Evolutionary conservation across 1,140 invertebrate species (phyloP), one percentile per base, ranked within the genome.

Genomic region (Nilaparvata lugens): DNA sequence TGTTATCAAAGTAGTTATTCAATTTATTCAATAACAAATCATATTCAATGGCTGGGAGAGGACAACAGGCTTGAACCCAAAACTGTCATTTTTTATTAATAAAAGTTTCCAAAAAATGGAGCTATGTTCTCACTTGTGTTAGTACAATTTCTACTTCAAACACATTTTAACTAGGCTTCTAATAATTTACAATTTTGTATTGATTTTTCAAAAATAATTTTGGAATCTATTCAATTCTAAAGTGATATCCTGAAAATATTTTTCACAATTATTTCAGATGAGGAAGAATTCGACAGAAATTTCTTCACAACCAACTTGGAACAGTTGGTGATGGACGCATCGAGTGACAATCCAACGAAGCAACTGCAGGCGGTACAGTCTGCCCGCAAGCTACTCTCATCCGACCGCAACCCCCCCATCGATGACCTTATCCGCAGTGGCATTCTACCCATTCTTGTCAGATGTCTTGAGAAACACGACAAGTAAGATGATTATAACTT

Each of bases 391-490:
- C 78, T 99, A 56, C 78, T 99, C 4, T 98, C 95, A 2, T 95
- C 92, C 43, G 95, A 99, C 76, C 85, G 92, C 66, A 98, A 98
- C 80, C 97, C 97, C 66, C 97, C 97, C n/a, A 99, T 99, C 70
- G 93, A 99, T 81, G 87, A 89, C 61, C 79, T 99, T 54, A 98
- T 99, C 66, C 76, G 85, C 23, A 90, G 90, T 75, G 93, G 92
- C 52, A 95, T 99, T 72, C 81, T 99, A 62, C 95, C 95, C 52
- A 87, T 94, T 69, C 81, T 99, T 66, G 94, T 98, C 40, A 79
- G 83, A 63, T 98, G 95, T 77, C 79, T 99, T 43, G 83, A 88
- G 66, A 79, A 85, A 67, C 82, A 90, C 67, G 87, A 95, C 66
- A 80, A 82, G 83, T 86, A 78, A 77, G 74, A 70, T 43, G 7